These are phyloP conservation scores for Misgurnus anguillicaudatus DNA, from an alignment of 2,113 vertebrate species.

Conservation along the genomic window DNA sequence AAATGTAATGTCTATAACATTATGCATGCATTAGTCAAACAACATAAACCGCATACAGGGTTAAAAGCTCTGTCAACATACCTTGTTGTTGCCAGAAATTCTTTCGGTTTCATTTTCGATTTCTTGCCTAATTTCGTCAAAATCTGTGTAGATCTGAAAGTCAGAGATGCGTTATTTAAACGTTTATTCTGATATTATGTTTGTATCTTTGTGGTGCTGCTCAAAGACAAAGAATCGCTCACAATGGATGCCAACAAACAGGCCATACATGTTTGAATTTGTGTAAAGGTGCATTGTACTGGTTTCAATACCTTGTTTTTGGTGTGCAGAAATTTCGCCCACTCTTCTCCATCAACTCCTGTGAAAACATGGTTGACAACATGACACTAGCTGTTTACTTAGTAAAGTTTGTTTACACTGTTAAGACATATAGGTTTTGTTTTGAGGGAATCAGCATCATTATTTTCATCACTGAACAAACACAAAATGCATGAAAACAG, in stretches of 20 bases:
- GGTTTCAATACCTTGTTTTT: constrained; percentile 90
- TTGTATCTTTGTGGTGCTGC: no score
- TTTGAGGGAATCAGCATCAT: no score
- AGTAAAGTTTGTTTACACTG: background rate
- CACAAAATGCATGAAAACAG: background rate
- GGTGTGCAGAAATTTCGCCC: constrained; percentile 99
- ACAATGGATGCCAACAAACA: background rate
- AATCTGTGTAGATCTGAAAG: constrained; percentile 89
- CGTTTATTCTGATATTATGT: no score
- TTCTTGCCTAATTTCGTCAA: constrained; percentile 96
- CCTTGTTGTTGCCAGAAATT: constrained; percentile 96
- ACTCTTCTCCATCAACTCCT: constrained; percentile 95
- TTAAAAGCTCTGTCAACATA: constrained; percentile 57
- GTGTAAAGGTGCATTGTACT: background rate
- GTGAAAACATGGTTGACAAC: constrained; percentile 33
- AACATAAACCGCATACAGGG: background rate
- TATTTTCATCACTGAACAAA: background rate
- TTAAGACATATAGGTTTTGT: no score
- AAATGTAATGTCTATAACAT: background rate
- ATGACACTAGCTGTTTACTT: background rate
- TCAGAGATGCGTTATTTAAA: background rate
- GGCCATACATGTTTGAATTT: background rate
- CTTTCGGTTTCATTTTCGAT: constrained; percentile 96
- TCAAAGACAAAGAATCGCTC: background rate
- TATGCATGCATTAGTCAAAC: background rate